Base-by-base conservation (phyloP, 1,140 invertebrate genomes). In the Papilio dardanus region DNA sequence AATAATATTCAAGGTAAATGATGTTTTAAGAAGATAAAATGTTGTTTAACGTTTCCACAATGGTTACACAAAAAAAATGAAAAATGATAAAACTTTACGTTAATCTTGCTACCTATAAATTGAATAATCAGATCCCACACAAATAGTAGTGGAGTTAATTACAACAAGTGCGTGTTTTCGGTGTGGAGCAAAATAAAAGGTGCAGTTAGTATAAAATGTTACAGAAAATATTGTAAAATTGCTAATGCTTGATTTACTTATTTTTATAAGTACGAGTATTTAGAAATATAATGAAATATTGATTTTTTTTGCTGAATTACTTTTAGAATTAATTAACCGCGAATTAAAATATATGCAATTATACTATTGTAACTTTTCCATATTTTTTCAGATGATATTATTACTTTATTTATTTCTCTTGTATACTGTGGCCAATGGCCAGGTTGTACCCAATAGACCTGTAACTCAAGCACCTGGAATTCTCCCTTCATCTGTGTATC, bases 31-130 rank as follows among this genome's bases (percentile, higher is more conserved):
- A 62, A 62, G 24, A 62, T 62, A 62, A 28, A 30, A 28, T 87
- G 79, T 84, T 77, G 80, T 50, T 83, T 88, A 85, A 91, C 86
- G 88, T 86, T 90, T 85, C 83, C 82, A 81, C 77, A 82, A 88
- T 87, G 84, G 83, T 79, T 85, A 77, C 86, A 85, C 85, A 90
- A 92, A 90, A 92, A 92, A 89, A 58, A 12, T 86, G 83, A 86
- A 77, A n/a, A n/a, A n/a, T n/a, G n/a, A n/a, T n/a, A n/a, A n/a
- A 81, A 79, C 74, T 79, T 77, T 80, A 76, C 87, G 86, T 79
- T 87, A 90, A 86, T 86, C 71, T 95, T 95, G 94, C 93, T 95
- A 84, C 71, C 80, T 92, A 89, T 79, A 87, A 82, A 86, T 87
- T 79, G 82, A 82, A 81, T 86, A 88, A 83, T 84, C 75, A 62